Evolutionary conservation across 2,797 vertebrate genomes (phyloP).

Genomic region (Malacoraja senta): DNA sequence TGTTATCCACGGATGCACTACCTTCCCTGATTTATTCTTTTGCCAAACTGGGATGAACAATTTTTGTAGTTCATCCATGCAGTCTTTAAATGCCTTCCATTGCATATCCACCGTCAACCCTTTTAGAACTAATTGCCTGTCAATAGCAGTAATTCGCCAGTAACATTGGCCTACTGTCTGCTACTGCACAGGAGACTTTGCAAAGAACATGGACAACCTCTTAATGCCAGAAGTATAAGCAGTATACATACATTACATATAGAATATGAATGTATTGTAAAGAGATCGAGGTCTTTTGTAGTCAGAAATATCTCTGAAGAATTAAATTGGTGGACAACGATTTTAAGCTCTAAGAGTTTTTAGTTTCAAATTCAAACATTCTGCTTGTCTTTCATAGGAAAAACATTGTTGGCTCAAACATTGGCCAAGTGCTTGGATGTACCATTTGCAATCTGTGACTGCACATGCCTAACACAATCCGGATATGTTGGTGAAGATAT

Average conservation of each 20-base stretch:
- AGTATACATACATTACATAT: background rate
- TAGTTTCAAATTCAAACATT: background rate
- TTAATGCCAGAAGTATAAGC: no score
- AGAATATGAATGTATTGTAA: background rate
- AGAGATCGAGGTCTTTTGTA: background rate
- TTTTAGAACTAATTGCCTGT: no score
- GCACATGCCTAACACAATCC: slow-evolving; percentile 91
- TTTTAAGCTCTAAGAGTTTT: background rate
- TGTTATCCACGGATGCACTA: no score
- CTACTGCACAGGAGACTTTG: background rate
- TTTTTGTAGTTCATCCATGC: no score
- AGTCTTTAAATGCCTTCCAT: no score
- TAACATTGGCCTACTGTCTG: background rate
- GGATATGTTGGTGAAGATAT: slow-evolving; percentile 96
- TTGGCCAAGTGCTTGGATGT: slow-evolving; percentile 92
- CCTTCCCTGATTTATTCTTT: no score
- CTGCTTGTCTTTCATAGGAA: slow-evolving; percentile 62
- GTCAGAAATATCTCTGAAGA: background rate
- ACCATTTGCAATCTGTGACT: slow-evolving; percentile 94
- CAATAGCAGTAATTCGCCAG: background rate
- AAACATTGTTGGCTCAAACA: slow-evolving; percentile 94
- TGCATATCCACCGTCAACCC: no score
- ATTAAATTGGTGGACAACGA: background rate
- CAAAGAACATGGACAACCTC: background rate
- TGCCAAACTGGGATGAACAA: no score